Evolutionary conservation across 30 jellyfish, hydroid and myxozoan genomes (phyloP).

Genomic region (Hydractinia echinata): DNA sequence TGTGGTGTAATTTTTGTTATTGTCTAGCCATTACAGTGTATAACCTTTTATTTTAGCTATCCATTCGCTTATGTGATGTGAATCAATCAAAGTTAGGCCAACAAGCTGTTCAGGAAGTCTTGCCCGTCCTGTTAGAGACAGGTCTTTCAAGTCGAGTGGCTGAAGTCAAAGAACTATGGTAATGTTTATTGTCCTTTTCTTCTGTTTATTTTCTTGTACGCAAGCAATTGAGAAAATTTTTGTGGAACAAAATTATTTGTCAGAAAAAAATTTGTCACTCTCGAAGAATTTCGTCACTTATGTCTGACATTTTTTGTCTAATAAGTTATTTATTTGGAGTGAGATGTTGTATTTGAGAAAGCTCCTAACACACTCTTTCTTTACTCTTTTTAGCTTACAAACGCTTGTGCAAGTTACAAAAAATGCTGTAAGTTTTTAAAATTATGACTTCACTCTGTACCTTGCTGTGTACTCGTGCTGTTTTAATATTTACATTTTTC

Average conservation of each 20-base stretch:
- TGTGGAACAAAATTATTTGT: too few relatives aligned
- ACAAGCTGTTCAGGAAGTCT: constrained; percentile 52
- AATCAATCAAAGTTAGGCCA: constrained; percentile 62
- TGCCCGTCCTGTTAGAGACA: constrained; percentile 66
- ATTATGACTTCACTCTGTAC: not conserved
- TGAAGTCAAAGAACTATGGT: constrained; percentile 81
- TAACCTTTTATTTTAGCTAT: constrained; percentile 33
- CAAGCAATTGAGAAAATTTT: too few relatives aligned
- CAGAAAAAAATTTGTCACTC: too few relatives aligned
- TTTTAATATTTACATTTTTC: not conserved
- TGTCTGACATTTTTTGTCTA: too few relatives aligned
- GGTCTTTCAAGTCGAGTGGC: constrained; percentile 85
- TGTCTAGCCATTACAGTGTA: not conserved
- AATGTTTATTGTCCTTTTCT: not conserved
- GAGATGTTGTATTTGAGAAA: too few relatives aligned
- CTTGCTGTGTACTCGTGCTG: not conserved
- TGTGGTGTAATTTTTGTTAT: not conserved
- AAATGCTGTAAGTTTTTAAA: constrained; percentile 61
- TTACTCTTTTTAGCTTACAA: constrained; percentile 42
- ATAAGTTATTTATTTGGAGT: too few relatives aligned
- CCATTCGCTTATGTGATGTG: constrained; percentile 70
- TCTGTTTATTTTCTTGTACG: too few relatives aligned
- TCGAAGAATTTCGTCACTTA: too few relatives aligned
- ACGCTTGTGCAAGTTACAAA: constrained; percentile 78
- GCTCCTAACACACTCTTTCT: not conserved